A percentile compares a stretch with the other conserved stretches of the same genome.
phyloP scores from a whole-genome alignment of 2,888 invertebrate genomes.

The Schizotus pectinicornis region DNA sequence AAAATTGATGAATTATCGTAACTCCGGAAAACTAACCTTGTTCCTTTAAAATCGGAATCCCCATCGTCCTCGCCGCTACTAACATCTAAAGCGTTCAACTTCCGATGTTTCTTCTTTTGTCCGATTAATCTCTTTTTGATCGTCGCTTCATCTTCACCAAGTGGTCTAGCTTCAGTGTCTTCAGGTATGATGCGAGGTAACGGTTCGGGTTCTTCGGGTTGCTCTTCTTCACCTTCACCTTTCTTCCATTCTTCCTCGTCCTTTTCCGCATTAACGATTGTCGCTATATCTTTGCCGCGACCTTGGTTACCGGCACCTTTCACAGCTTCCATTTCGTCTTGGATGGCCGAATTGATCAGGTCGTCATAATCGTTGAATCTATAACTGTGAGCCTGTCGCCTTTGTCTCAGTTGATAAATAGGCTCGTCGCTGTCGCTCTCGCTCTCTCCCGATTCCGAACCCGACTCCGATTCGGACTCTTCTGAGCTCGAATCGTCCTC shows the following conservation, averaged over 20 bases:
- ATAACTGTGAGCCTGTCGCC: conserved; percentile 81
- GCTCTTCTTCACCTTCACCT: conserved; percentile 35
- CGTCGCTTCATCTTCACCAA: conserved; percentile 52
- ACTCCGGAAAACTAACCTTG: conserved; percentile 65
- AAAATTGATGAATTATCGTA: conserved; percentile 1
- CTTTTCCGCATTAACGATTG: conserved; percentile 80
- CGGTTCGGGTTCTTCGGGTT: conserved; percentile 28
- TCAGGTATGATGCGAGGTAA: conserved; percentile 29
- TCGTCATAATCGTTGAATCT: conserved; percentile 94
- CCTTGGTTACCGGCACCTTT: conserved; percentile 82
- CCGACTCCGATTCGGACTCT: conserved; percentile 31
- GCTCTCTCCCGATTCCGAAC: conserved; percentile 42
- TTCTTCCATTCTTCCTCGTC: conserved; percentile 62
- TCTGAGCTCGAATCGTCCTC: conserved; percentile 30
- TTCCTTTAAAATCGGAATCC: conserved; percentile 86
- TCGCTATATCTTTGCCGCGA: conserved; percentile 91
- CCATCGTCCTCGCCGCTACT: conserved; percentile 72
- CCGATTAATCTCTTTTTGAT: conserved; percentile 51
- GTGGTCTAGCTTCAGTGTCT: conserved; percentile 30
- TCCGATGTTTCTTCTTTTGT: conserved; percentile 70
- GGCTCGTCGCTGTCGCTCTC: conserved; percentile 69
- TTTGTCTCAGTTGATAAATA: conserved; percentile 83
- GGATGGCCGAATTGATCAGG: conserved; percentile 90
- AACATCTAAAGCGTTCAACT: conserved; percentile 77
- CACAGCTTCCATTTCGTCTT: conserved; percentile 77